A percentile compares a stretch with the other conserved stretches of the same genome.
Evolutionary conservation across 1,140 invertebrate species (phyloP).

Genomic region (Brachionus paranguensis): DNA sequence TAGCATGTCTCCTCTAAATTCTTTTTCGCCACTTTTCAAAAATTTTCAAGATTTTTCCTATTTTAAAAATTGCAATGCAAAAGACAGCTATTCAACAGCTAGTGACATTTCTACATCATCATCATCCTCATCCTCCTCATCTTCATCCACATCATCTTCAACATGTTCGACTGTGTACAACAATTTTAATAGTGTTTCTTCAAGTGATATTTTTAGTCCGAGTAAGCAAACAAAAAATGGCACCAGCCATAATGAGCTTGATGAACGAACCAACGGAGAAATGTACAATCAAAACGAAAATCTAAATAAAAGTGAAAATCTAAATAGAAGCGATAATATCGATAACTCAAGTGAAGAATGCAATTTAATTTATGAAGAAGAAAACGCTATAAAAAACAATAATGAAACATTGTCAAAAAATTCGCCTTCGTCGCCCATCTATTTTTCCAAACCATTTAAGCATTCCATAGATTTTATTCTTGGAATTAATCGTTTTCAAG

Average conservation of each 20-base stretch:
- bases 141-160: not conserved
- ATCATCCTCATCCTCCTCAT: not conserved
- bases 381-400: not conserved
- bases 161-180: not conserved
- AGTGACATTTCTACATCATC: constrained; percentile 10
- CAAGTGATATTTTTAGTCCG: not conserved
- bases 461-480: constrained; percentile 21
- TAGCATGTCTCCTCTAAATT: not conserved
- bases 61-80: not conserved
- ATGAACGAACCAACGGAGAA: not conserved
- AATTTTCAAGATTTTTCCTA: not conserved
- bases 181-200: not conserved
- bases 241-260: not conserved
- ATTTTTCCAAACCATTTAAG: not conserved
- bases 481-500: not conserved
- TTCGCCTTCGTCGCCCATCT: not conserved
- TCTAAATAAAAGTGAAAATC: not conserved
- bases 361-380: not conserved
- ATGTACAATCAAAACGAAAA: not conserved
- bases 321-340: not conserved
- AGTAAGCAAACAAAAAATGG: not conserved
- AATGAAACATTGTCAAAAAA: not conserved
- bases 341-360: not conserved
- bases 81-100: not conserved
- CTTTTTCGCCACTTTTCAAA: not conserved